Evolutionary conservation across 1,140 invertebrate species (phyloP).

Genomic region (Capitella teleta): DNA sequence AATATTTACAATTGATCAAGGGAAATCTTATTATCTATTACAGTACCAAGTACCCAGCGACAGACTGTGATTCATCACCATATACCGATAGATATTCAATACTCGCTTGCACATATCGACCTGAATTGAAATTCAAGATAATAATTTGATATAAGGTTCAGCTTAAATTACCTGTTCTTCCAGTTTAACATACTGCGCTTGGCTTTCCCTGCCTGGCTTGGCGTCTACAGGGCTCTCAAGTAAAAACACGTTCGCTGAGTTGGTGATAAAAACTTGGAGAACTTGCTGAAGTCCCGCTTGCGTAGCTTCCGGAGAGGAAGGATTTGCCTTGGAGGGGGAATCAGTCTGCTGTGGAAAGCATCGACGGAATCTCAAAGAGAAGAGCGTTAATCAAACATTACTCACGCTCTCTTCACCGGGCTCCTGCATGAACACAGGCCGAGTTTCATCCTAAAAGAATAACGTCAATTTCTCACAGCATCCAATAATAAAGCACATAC

Average conservation of each 20-base stretch:
- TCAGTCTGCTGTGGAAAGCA: too few species aligned
- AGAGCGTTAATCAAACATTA: too few species aligned
- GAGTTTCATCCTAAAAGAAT: conserved; percentile 15
- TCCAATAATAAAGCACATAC: conserved; percentile 39
- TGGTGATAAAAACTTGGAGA: conserved; percentile 85
- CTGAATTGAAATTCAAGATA: conserved; percentile 44
- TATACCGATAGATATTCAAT: conserved; percentile 89
- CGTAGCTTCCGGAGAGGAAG: conserved; percentile 10
- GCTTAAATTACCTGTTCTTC: too few species aligned
- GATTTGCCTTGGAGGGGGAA: not conserved
- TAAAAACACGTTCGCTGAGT: conserved; percentile 89
- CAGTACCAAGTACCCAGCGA: conserved; percentile 76
- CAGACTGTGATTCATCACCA: conserved; percentile 92
- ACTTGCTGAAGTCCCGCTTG: conserved; percentile 60
- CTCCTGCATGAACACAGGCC: conserved; percentile 78
- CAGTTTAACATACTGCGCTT: too few species aligned
- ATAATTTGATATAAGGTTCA: too few species aligned
- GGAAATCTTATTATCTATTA: not conserved
- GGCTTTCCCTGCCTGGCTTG: too few species aligned
- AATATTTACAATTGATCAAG: too few species aligned
- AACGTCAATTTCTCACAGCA: not conserved
- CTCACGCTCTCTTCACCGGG: conserved; percentile 39
- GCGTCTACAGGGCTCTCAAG: conserved; percentile 49
- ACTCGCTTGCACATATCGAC: conserved; percentile 93
- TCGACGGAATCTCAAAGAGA: too few species aligned